Percentiles rank a stretch among this genome's conserved stretches.
Evolutionary conservation across 1,140 invertebrate genomes (phyloP).

Genomic region (Bombus consobrinus): DNA sequence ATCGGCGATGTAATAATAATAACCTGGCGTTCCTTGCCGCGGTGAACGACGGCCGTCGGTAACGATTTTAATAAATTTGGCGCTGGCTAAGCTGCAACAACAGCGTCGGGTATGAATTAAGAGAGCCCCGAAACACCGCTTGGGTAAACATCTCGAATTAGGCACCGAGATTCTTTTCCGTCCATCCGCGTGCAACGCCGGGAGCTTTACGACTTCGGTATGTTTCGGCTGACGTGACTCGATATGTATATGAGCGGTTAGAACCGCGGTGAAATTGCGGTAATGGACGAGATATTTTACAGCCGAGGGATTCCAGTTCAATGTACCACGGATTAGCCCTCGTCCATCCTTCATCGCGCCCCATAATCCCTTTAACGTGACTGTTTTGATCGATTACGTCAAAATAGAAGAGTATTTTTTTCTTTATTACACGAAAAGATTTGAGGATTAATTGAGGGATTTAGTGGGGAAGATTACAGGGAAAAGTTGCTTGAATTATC

Average conservation of each 20-base stretch:
- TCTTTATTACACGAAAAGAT: not conserved
- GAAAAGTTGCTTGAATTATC: too few species aligned
- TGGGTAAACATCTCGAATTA: constrained; percentile 77
- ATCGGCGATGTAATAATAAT: constrained; percentile 52
- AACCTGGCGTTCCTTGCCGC: constrained; percentile 2
- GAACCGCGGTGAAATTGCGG: constrained; percentile 56
- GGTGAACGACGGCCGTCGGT: constrained; percentile 39
- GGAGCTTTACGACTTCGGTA: constrained; percentile 70
- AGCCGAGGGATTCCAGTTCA: constrained; percentile 40
- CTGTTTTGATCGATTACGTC: constrained; percentile 16
- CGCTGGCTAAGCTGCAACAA: constrained; percentile 74
- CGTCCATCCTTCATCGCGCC: constrained; percentile 6
- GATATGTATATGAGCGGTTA: constrained; percentile 53
- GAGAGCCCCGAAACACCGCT: constrained; percentile 66
- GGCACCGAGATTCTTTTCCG: constrained; percentile 71
- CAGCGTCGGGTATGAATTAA: constrained; percentile 73
- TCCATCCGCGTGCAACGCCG: constrained; percentile 52
- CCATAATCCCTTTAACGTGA: constrained; percentile 21
- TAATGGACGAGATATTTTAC: constrained; percentile 65
- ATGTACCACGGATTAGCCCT: constrained; percentile 35
- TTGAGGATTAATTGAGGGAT: not conserved
- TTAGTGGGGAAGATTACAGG: not conserved
- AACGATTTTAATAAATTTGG: constrained; percentile 75
- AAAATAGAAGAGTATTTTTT: not conserved
- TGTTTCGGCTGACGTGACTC: constrained; percentile 47